phyloP scores from a whole-genome alignment of 2,888 invertebrate genomes.

The Ariolimax columbianus region DNA sequence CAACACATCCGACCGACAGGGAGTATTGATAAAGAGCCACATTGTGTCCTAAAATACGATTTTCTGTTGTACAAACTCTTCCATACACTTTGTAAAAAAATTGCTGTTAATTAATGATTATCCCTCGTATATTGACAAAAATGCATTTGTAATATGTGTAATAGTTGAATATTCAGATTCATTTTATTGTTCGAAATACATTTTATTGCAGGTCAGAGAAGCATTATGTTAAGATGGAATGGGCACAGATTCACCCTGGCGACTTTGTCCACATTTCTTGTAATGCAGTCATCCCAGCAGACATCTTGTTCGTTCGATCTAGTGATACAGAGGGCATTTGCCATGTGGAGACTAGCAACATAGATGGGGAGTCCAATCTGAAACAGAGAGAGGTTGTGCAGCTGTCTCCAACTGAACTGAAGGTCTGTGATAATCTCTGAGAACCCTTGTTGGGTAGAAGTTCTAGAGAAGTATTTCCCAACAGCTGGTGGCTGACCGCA shows the following conservation, averaged over 20 bases:
- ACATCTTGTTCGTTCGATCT: conserved; percentile 91
- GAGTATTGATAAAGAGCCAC: no score
- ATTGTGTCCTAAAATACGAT: no score
- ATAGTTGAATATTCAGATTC: no score
- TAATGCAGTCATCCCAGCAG: conserved; percentile 97
- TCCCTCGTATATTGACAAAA: no score
- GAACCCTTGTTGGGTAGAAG: no score
- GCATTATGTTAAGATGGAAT: conserved; percentile 85
- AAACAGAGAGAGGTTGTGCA: conserved; percentile 93
- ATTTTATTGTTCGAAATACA: neutral
- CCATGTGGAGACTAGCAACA: conserved; percentile 96
- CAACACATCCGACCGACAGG: no score
- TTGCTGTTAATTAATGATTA: no score
- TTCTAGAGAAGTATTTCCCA: no score
- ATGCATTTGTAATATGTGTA: no score
- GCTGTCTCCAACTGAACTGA: conserved; percentile 83
- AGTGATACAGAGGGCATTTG: conserved; percentile 93
- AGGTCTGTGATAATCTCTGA: conserved; percentile 82
- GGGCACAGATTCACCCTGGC: conserved; percentile 94
- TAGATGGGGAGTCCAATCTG: conserved; percentile 96
- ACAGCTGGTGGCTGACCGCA: no score
- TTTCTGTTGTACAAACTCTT: no score
- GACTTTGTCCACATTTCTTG: conserved; percentile 96
- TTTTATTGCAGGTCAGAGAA: conserved; percentile 58
- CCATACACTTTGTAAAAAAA: no score